Conservation (phyloP, 2,888 invertebrate species). For the Metalampra italica region DNA sequence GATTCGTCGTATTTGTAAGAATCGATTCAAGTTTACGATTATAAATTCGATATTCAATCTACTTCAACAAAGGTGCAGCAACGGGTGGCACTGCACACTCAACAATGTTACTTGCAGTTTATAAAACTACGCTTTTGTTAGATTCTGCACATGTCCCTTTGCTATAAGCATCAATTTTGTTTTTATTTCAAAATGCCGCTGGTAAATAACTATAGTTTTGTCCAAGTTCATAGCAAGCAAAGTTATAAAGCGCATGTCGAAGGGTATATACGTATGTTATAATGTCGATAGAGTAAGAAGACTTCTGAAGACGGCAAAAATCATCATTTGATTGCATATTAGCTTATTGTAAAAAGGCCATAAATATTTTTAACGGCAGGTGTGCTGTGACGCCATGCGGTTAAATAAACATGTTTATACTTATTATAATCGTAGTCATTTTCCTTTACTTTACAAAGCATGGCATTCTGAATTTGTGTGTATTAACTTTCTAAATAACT, state of each 20-base stretch:
- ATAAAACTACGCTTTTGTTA: background rate
- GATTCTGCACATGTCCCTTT: background rate
- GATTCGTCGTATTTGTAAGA: constrained; percentile 52
- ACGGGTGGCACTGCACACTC: constrained; percentile 33
- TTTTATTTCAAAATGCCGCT: no score
- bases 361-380: no score
- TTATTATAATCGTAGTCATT: no score
- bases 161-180: background rate
- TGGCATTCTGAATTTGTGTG: no score
- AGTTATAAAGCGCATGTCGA: constrained; percentile 45
- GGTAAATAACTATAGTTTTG: constrained; percentile 15
- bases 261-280: constrained; percentile 35
- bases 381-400: no score
- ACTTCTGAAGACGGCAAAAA: constrained; percentile 28
- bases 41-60: constrained; percentile 66
- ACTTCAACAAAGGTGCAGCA: constrained; percentile 50
- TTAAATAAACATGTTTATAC: no score
- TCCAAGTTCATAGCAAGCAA: constrained; percentile 31
- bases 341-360: background rate
- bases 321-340: constrained; percentile 43
- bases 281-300: constrained; percentile 28
- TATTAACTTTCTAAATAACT: no score
- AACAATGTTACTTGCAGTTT: constrained; percentile 4
- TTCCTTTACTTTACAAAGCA: no score
- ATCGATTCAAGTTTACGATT: constrained; percentile 67